phyloP scores from a whole-genome alignment of 1,140 invertebrate genomes.

The Philopotamus ludificatus region DNA sequence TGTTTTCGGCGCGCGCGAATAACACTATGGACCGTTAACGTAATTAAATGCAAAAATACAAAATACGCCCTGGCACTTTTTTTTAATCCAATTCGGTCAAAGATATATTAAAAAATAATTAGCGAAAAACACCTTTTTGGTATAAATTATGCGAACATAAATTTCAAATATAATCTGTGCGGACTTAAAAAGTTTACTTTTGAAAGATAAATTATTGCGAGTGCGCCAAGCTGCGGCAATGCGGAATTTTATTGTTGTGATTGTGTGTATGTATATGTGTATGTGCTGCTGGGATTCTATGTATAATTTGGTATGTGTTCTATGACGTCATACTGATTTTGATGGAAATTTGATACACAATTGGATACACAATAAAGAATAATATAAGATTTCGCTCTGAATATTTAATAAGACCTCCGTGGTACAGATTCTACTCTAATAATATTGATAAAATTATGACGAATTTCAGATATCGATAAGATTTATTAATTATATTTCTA shows the following conservation, averaged over 20 bases:
- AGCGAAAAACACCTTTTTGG: slow-evolving; percentile 6
- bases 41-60: slow-evolving; percentile 10
- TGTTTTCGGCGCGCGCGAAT: background rate
- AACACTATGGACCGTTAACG: background rate
- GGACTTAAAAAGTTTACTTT: slow-evolving; percentile 24
- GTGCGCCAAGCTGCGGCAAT: slow-evolving; percentile 12
- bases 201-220: slow-evolving; percentile 3
- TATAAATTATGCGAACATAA: slow-evolving; percentile 9
- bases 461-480: too few species aligned
- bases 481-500: too few species aligned
- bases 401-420: background rate
- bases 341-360: too few species aligned
- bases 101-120: slow-evolving; percentile 14
- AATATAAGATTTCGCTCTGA: background rate
- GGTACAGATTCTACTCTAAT: too few species aligned
- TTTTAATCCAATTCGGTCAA: background rate
- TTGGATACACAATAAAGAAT: too few species aligned
- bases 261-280: background rate
- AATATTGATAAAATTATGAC: too few species aligned
- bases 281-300: background rate
- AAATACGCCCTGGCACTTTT: background rate
- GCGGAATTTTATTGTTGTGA: background rate
- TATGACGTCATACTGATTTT: too few species aligned
- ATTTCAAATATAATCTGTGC: slow-evolving; percentile 12
- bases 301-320: background rate